Evolutionary conservation across 2,888 invertebrate genomes (phyloP), one percentile per base, ranked within the genome.

Genomic region (Opisthograptis luteolata): DNA sequence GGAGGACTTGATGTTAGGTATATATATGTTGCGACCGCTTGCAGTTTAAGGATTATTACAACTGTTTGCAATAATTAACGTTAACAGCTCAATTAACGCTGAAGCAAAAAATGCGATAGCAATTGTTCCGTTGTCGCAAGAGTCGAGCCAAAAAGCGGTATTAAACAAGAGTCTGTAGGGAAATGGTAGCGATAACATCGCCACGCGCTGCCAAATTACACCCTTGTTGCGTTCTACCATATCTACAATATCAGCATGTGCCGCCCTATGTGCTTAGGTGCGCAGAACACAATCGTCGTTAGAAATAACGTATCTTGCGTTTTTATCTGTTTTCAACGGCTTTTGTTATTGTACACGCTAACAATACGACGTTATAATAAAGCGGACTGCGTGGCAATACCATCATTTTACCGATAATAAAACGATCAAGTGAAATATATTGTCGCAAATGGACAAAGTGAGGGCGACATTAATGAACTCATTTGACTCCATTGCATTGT

Each of bases 151-250:
- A 87, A 84, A 79, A 71, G 77, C 69, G 68, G 76, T 76, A 83
- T 85, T 87, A 87, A 87, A 87, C 85, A 83, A 86, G 67, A 88
- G 84, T 88, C 88, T 84, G 85, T 76, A 79, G 84, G 81, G 81
- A 81, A 82, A 81, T 77, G 76, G 72, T 73, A 50, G 74, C 70
- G 85, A 88, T 87, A 88, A 64, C 81, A 86, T 88, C 86, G 71
- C 70, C 62, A 68, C 73, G 75, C 78, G 84, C 70, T 86, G 88
- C 87, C 87, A 87, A 89, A 88, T 87, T 85, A 86, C 80, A 83
- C 86, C 83, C 81, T 79, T 74, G 83, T 76, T 80, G 85, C 81
- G 81, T 79, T 82, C 79, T 76, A 82, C 79, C 82, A 83, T 81
- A 79, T 77, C 78, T 76, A 82, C 79, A 82, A 83, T 81, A 79